Evolutionary conservation across 2,113 vertebrate genomes (phyloP).

Genomic region (Antennarius striatus): DNA sequence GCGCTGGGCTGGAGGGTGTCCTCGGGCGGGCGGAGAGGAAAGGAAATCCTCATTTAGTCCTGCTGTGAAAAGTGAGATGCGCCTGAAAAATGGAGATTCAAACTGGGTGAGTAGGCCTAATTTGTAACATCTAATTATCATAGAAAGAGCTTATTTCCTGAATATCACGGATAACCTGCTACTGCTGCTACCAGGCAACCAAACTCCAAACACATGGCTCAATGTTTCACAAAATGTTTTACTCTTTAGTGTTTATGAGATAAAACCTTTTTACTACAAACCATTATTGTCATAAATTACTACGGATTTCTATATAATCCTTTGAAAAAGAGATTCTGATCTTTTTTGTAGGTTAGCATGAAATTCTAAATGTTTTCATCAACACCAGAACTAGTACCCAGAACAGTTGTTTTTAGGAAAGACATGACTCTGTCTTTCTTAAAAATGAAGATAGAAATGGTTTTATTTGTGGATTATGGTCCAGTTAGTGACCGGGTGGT

Average conservation of each 20-base stretch:
- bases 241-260: not conserved
- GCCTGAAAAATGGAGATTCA: conserved; percentile 30
- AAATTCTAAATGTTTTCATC: too few species aligned
- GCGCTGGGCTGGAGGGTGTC: conserved; percentile 11
- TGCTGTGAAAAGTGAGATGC: conserved; percentile 27
- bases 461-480: too few species aligned
- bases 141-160: not conserved
- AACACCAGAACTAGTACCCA: too few species aligned
- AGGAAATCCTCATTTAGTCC: not conserved
- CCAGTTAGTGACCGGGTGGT: not conserved
- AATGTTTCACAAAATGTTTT: not conserved
- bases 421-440: too few species aligned
- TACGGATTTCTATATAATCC: too few species aligned
- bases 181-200: conserved; percentile 52
- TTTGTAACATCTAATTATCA: not conserved
- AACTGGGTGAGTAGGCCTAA: conserved; percentile 63
- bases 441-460: too few species aligned
- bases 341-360: too few species aligned
- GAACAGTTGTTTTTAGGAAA: too few species aligned
- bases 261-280: not conserved
- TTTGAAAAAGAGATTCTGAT: too few species aligned
- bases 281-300: too few species aligned
- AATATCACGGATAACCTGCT: conserved; percentile 9
- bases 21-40: not conserved
- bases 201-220: conserved; percentile 43